phyloP scores from a whole-genome alignment of 2,888 invertebrate species.

The Microchrysa polita region DNA sequence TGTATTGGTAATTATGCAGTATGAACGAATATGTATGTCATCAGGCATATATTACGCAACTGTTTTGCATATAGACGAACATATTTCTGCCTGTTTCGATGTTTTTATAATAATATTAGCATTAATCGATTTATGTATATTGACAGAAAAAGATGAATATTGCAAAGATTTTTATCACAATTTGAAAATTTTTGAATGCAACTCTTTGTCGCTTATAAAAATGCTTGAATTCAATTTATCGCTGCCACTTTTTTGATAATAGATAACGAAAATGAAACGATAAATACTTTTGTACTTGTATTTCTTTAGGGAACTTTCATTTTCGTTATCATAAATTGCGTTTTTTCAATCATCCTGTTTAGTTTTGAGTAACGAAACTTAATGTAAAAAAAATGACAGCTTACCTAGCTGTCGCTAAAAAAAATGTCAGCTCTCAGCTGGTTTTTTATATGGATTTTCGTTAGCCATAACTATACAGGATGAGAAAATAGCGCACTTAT shows the following conservation, averaged over 20 bases:
- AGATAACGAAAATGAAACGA: not conserved
- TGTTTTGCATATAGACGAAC: no score
- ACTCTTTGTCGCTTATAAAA: slow-evolving; percentile 31
- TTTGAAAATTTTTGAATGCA: not conserved
- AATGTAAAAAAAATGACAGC: no score
- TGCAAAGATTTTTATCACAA: not conserved
- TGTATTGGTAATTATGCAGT: not conserved
- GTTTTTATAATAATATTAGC: slow-evolving; percentile 7
- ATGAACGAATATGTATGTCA: no score
- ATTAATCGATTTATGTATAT: slow-evolving; percentile 6
- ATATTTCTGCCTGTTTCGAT: no score
- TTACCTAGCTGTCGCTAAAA: no score
- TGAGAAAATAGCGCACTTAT: no score
- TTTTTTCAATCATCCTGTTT: no score
- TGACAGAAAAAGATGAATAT: not conserved
- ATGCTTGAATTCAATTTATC: not conserved
- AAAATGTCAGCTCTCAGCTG: no score
- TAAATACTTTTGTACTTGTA: slow-evolving; percentile 11
- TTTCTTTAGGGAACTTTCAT: not conserved
- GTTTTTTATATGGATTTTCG: no score
- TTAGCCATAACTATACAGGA: no score
- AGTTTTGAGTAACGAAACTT: no score
- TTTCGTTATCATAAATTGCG: not conserved
- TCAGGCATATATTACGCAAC: no score
- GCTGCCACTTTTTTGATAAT: slow-evolving; percentile 29